Evolutionary conservation across 2,797 vertebrate species (phyloP).

Genomic region (Geotrypetes seraphini): DNA sequence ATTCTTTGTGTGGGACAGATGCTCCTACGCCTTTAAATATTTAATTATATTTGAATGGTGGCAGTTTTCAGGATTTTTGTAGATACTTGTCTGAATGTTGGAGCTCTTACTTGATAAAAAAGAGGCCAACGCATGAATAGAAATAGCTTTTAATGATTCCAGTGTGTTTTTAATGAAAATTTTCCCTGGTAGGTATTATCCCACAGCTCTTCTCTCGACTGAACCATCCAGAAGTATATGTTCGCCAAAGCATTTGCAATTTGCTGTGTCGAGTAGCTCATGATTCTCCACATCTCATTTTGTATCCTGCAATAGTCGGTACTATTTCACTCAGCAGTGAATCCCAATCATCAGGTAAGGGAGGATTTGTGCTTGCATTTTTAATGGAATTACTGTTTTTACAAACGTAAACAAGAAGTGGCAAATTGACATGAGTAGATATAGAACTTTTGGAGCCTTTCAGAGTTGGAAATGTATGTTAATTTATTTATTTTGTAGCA

Average conservation of each 20-base stretch:
- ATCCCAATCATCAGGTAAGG: slow-evolving; percentile 78
- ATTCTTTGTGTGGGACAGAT: neutral
- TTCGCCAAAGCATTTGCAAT: slow-evolving; percentile 94
- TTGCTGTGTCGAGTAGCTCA: slow-evolving; percentile 90
- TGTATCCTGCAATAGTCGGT: slow-evolving; percentile 95
- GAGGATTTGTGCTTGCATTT: no score
- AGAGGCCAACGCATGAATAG: neutral
- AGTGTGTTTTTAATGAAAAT: no score
- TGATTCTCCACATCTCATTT: slow-evolving; percentile 90
- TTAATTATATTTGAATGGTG: neutral
- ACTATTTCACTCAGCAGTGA: slow-evolving; percentile 91
- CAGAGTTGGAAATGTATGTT: no score
- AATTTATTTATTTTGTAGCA: no score
- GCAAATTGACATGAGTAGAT: no score
- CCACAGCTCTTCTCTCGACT: slow-evolving; percentile 95
- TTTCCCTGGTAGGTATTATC: slow-evolving; percentile 72
- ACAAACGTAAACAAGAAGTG: no score
- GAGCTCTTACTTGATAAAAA: neutral
- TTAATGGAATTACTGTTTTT: no score
- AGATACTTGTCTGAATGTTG: neutral
- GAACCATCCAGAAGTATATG: slow-evolving; percentile 94
- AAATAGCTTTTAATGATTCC: neutral
- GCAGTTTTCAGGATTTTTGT: neutral
- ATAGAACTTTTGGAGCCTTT: no score
- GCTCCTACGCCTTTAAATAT: no score